These are phyloP conservation scores for Okamejei kenojei DNA, from an alignment of 2,797 vertebrate species.

Conservation along the genomic window DNA sequence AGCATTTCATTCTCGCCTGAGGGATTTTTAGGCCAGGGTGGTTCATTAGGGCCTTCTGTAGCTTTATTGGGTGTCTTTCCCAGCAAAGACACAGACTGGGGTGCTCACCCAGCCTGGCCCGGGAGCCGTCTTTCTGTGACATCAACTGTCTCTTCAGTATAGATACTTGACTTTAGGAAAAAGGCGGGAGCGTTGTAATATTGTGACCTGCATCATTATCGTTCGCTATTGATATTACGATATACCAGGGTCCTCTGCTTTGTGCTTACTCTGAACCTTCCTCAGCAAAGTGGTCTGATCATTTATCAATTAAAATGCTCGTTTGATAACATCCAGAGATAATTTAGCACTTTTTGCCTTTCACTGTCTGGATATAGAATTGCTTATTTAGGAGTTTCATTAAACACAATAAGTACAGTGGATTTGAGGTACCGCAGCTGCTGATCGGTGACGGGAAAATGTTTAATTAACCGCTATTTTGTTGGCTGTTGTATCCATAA, in stretches of 20 bases:
- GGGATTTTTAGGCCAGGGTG: too few relatives aligned
- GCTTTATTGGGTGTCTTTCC: too few relatives aligned
- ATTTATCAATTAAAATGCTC: not conserved
- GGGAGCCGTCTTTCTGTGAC: too few relatives aligned
- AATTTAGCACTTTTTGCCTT: not conserved
- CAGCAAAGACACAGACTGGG: too few relatives aligned
- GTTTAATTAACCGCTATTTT: conserved; percentile 40
- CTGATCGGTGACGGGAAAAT: conserved; percentile 40
- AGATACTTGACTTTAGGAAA: not conserved
- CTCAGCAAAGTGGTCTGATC: not conserved
- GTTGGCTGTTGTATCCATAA: not conserved
- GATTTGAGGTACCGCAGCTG: conserved; percentile 38
- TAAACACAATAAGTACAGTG: not conserved
- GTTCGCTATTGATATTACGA: not conserved
- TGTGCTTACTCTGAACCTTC: not conserved
- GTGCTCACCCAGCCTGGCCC: too few relatives aligned
- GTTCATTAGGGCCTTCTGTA: too few relatives aligned
- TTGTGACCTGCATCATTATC: not conserved
- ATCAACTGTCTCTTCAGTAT: too few relatives aligned
- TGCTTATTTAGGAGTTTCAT: not conserved
- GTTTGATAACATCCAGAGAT: not conserved
- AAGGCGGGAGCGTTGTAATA: not conserved
- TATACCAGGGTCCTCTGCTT: not conserved
- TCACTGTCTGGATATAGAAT: not conserved
- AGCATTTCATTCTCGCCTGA: too few relatives aligned